phyloP scores from a whole-genome alignment of 1,140 invertebrate species.

The Zaprionus nigranus region DNA sequence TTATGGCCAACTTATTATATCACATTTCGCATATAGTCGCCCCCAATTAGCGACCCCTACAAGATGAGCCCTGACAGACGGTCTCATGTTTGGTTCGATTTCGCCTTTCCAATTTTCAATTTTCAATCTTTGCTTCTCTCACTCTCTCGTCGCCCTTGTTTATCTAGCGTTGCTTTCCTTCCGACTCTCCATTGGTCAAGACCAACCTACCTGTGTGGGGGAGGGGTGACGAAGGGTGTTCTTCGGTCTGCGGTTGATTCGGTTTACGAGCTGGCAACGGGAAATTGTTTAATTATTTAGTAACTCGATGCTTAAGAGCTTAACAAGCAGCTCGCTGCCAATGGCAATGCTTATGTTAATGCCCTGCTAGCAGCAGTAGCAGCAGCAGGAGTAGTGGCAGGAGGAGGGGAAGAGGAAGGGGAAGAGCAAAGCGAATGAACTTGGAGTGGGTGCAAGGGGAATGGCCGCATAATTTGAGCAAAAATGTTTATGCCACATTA shows the following conservation, averaged over 20 bases:
- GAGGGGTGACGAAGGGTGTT: background rate
- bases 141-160: background rate
- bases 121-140: background rate
- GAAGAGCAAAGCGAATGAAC: background rate
- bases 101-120: conserved; percentile 23
- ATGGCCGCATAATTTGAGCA: conserved; percentile 61
- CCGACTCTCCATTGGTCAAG: background rate
- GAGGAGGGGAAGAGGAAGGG: background rate
- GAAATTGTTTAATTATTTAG: conserved; percentile 77
- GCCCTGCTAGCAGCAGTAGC: background rate
- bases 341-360: conserved; percentile 56
- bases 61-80: too few relatives aligned
- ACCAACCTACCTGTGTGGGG: background rate
- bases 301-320: conserved; percentile 66
- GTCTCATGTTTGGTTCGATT: background rate
- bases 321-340: conserved; percentile 57
- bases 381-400: too few relatives aligned
- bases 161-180: too few relatives aligned
- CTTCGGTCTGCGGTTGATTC: conserved; percentile 54
- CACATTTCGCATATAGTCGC: background rate
- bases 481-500: conserved; percentile 76
- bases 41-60: background rate
- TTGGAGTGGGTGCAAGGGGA: background rate
- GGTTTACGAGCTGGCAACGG: conserved; percentile 51
- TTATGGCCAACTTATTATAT: background rate